phyloP scores from a whole-genome alignment of 2,888 invertebrate genomes.

The Pogonocherus hispidulus region DNA sequence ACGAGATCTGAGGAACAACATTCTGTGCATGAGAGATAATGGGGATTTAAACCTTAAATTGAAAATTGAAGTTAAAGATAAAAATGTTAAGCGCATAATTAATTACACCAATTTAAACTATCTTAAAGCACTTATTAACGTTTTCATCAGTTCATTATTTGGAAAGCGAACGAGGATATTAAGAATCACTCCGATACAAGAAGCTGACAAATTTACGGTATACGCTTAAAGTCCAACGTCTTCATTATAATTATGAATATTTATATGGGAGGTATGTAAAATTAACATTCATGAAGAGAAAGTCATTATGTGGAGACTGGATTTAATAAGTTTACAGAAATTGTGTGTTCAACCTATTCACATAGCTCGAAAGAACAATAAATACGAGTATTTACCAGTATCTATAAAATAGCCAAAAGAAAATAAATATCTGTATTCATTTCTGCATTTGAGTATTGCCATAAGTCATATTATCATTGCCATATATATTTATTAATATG shows the following conservation, averaged over 20 bases:
- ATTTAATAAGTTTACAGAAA: constrained; percentile 4
- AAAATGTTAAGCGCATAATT: neutral
- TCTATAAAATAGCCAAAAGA: no score
- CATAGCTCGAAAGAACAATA: neutral
- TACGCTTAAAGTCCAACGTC: constrained; percentile 2
- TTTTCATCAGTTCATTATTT: neutral
- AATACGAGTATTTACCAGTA: no score
- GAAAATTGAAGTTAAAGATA: constrained; percentile 1
- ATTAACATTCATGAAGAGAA: constrained; percentile 1
- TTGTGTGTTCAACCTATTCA: constrained; percentile 1
- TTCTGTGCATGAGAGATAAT: neutral
- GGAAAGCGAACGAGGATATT: neutral
- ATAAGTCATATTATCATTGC: no score
- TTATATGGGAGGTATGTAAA: neutral
- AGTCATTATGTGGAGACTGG: neutral
- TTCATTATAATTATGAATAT: constrained; percentile 20
- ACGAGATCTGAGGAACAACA: neutral
- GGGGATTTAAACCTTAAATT: neutral
- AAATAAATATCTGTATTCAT: no score
- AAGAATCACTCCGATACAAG: neutral
- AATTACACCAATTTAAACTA: neutral
- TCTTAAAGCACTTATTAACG: neutral
- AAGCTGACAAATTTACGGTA: neutral
- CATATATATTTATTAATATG: no score
- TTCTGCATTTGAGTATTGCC: no score